phyloP scores from a whole-genome alignment of 2,113 vertebrate species.

The Scomber scombrus region DNA sequence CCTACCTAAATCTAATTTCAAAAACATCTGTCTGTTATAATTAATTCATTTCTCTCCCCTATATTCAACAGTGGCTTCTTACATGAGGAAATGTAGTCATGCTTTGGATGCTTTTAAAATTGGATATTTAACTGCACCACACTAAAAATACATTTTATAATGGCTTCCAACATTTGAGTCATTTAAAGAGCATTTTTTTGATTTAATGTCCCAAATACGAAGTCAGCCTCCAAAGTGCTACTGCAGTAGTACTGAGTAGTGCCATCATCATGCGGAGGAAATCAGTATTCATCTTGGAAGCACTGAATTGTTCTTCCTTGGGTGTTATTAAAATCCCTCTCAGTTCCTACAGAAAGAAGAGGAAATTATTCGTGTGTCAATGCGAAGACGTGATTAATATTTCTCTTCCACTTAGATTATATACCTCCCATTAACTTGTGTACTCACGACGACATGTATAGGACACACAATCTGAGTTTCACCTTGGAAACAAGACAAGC shows the following conservation, averaged over 20 bases:
- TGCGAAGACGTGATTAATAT: background rate
- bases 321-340: background rate
- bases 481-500: background rate
- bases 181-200: constrained; percentile 28
- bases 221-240: constrained; percentile 1
- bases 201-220: constrained; percentile 8
- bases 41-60: constrained; percentile 28
- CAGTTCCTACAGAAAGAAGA: background rate
- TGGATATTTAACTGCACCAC: constrained; percentile 31
- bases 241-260: background rate
- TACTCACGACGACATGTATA: background rate
- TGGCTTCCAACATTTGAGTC: constrained; percentile 16
- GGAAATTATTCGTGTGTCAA: background rate
- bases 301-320: background rate
- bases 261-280: background rate
- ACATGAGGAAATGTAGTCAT: background rate
- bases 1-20: constrained; percentile 50
- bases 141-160: constrained; percentile 12
- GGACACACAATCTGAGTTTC: background rate
- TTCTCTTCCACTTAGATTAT: background rate
- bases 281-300: background rate
- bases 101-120: constrained; percentile 17
- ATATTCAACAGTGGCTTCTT: constrained; percentile 28
- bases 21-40: constrained; percentile 61
- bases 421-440: background rate